A percentile compares a stretch with the other conserved stretches of the same genome.
Evolutionary conservation across 2,797 vertebrate genomes (phyloP).

Genomic region (Silurus lanzhouensis): DNA sequence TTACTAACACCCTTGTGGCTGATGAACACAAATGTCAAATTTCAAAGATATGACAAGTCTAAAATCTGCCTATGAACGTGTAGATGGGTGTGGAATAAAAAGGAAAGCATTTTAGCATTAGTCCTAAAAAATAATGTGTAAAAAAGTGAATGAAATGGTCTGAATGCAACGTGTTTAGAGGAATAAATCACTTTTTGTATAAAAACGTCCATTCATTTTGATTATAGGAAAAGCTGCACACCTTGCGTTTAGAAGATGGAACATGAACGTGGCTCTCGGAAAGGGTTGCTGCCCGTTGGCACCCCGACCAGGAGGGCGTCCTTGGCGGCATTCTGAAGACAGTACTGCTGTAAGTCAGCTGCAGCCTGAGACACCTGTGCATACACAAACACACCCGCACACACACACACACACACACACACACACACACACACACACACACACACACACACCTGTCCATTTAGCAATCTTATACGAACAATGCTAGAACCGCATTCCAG

Average conservation of each 20-base stretch:
- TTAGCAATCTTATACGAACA: background rate
- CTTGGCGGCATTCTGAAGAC: conserved; percentile 92
- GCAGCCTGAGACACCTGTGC: conserved; percentile 92
- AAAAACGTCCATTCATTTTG: background rate
- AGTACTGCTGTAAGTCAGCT: conserved; percentile 95
- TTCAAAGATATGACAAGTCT: too few species aligned
- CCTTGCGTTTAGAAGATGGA: conserved; percentile 78
- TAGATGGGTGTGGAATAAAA: too few species aligned
- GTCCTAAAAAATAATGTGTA: too few species aligned
- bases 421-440: conserved; percentile 1
- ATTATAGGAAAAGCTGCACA: background rate
- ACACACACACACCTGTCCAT: background rate
- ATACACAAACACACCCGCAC: background rate
- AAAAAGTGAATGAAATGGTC: too few species aligned
- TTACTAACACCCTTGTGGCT: too few species aligned
- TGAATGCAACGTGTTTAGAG: too few species aligned
- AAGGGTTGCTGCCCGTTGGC: conserved; percentile 93
- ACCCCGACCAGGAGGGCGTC: conserved; percentile 91
- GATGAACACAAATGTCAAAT: too few species aligned
- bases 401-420: conserved; percentile 11
- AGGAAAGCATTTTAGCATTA: too few species aligned
- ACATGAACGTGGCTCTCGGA: conserved; percentile 92
- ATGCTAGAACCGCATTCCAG: background rate
- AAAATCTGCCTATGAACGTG: too few species aligned
- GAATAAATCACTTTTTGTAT: background rate